phyloP scores from a whole-genome alignment of 92 coral and sea anemone species.

The Micromussa lordhowensis region DNA sequence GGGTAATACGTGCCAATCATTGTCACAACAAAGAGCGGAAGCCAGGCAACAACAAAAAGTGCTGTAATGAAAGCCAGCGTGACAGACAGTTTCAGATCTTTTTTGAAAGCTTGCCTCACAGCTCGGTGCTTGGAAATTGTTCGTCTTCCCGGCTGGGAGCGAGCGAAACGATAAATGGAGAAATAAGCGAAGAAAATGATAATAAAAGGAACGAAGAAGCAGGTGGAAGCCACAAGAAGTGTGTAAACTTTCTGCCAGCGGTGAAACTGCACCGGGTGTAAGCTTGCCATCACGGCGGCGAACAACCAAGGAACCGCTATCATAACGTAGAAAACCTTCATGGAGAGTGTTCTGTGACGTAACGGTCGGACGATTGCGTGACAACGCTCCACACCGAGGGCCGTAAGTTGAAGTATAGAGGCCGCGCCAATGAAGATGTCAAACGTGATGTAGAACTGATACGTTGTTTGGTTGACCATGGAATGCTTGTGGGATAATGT shows the following conservation, averaged over 20 bases:
- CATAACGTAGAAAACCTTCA: conserved; percentile 63
- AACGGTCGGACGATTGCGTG: conserved; percentile 89
- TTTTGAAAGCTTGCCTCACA: conserved; percentile 60
- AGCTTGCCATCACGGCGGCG: conserved; percentile 66
- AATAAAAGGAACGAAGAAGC: conserved; percentile 76
- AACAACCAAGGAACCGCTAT: conserved; percentile 74
- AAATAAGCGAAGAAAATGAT: conserved; percentile 72
- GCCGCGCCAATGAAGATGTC: conserved; percentile 93
- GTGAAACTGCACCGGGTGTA: conserved; percentile 74
- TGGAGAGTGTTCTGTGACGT: conserved; percentile 76
- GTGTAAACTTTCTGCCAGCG: conserved; percentile 80
- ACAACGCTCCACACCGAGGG: conserved; percentile 90
- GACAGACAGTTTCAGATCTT: conserved; percentile 77
- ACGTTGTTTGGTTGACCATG: conserved; percentile 6
- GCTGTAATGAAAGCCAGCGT: conserved; percentile 83
- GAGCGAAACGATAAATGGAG: conserved; percentile 63
- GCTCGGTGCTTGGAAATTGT: conserved; percentile 16
- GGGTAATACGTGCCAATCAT: conserved; percentile 75
- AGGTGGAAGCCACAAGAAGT: conserved; percentile 63
- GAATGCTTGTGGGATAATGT: conserved; percentile 42
- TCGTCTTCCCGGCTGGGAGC: conserved; percentile 33
- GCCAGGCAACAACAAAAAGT: conserved; percentile 87
- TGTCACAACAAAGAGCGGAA: conserved; percentile 77
- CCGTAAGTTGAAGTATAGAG: conserved; percentile 89
- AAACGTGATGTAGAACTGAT: conserved; percentile 83